These are phyloP conservation scores for Xylocampa areola DNA, from an alignment of 2,888 invertebrate genomes.

Conservation along the genomic window DNA sequence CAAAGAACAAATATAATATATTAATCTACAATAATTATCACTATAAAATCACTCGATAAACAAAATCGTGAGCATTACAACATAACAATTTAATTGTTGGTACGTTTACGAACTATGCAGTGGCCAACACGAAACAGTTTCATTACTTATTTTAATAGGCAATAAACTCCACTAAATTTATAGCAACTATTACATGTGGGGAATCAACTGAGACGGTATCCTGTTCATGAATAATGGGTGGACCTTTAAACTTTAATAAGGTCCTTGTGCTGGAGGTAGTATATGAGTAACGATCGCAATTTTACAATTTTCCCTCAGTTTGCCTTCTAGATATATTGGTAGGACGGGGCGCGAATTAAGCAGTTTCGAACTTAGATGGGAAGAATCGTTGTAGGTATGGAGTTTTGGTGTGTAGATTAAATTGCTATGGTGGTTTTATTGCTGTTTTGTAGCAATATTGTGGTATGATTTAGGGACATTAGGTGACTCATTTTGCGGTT, in stretches of 20 bases:
- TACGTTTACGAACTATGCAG: slow-evolving; percentile 15
- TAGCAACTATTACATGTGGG: slow-evolving; percentile 83
- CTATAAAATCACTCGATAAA: slow-evolving; percentile 14
- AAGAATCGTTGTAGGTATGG: background rate
- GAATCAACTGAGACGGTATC: slow-evolving; percentile 78
- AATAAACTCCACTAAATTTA: slow-evolving; percentile 86
- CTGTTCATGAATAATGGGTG: slow-evolving; percentile 80
- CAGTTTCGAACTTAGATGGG: slow-evolving; percentile 48
- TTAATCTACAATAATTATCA: slow-evolving; percentile 6
- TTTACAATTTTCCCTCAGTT: slow-evolving; percentile 74
- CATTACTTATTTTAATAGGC: slow-evolving; percentile 88
- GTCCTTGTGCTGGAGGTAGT: slow-evolving; percentile 62
- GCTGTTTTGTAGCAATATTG: background rate
- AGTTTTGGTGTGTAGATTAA: slow-evolving; percentile 3
- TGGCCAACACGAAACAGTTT: slow-evolving; percentile 72
- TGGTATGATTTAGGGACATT: too few relatives aligned
- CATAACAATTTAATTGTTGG: slow-evolving; percentile 37
- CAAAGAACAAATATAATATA: background rate
- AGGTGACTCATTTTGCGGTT: too few relatives aligned
- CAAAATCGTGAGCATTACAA: slow-evolving; percentile 11
- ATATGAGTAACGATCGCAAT: slow-evolving; percentile 76
- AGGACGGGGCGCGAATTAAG: slow-evolving; percentile 62
- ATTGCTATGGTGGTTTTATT: slow-evolving; percentile 20
- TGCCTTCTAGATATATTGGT: slow-evolving; percentile 60
- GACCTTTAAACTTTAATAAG: slow-evolving; percentile 86